These are phyloP conservation scores for Chinchilla lanigera DNA, from an alignment of 2,113 vertebrate genomes.

Conservation along the genomic window DNA sequence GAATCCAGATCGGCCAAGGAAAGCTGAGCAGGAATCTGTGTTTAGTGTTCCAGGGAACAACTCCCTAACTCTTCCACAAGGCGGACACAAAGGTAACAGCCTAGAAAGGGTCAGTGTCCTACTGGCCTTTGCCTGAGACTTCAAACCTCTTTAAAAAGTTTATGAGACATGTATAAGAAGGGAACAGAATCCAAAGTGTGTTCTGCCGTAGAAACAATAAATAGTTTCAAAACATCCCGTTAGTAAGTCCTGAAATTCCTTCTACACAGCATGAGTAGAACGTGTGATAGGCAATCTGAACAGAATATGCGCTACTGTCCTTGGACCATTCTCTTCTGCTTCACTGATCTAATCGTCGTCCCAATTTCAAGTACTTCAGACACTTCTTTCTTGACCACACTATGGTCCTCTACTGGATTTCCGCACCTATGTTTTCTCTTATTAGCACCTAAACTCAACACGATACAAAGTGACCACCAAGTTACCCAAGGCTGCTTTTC, in stretches of 20 bases:
- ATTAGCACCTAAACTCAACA: neutral
- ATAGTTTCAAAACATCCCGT: neutral
- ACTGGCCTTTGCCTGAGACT: slow-evolving; percentile 21
- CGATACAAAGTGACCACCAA: slow-evolving; percentile 8
- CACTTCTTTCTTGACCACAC: neutral
- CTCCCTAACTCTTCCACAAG: neutral
- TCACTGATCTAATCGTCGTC: neutral
- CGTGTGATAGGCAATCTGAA: neutral
- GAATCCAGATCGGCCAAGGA: slow-evolving; percentile 56
- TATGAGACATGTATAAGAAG: neutral
- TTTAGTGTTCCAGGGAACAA: slow-evolving; percentile 4
- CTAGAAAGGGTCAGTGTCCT: neutral
- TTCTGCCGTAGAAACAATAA: slow-evolving; percentile 59
- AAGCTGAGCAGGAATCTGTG: slow-evolving; percentile 21
- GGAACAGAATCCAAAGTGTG: slow-evolving; percentile 45
- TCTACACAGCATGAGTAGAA: neutral
- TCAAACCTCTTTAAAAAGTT: slow-evolving; percentile 44
- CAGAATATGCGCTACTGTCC: neutral
- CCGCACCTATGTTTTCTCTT: neutral
- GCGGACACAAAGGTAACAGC: slow-evolving; percentile 18
- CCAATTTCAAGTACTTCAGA: neutral
- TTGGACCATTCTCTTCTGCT: neutral
- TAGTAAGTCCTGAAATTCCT: slow-evolving; percentile 22
- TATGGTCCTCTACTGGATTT: neutral
- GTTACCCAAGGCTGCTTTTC: slow-evolving; percentile 13